Percentiles rank a stretch among this genome's conserved stretches.
Conservation (phyloP, 2,113 vertebrate genomes). For the Camelus bactrianus region DNA sequence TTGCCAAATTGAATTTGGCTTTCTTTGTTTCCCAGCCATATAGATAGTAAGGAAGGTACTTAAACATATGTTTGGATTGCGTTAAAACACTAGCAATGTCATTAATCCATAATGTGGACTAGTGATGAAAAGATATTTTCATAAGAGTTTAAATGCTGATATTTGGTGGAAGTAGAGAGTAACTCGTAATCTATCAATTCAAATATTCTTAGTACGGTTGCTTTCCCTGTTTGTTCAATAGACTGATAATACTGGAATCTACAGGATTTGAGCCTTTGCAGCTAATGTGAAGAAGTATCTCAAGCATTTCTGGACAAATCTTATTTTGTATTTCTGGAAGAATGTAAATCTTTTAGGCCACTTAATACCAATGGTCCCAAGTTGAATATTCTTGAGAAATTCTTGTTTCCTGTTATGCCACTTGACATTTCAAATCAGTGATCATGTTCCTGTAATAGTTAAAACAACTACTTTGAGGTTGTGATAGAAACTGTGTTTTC, state of each 20-base stretch:
- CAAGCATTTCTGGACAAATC: conserved; percentile 76
- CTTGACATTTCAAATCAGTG: conserved; percentile 59
- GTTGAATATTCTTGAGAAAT: conserved; percentile 62
- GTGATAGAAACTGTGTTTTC: conserved; percentile 55
- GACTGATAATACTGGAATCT: conserved; percentile 80
- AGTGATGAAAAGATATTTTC: conserved; percentile 80
- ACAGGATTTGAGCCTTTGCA: conserved; percentile 78
- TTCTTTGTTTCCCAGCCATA: conserved; percentile 13
- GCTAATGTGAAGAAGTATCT: conserved; percentile 80
- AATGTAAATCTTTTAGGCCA: conserved; percentile 73
- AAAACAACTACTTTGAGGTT: background rate
- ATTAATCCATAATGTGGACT: conserved; percentile 80
- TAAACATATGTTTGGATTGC: conserved; percentile 67
- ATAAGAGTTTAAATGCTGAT: conserved; percentile 80
- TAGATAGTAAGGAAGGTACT: conserved; percentile 56
- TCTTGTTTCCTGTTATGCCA: conserved; percentile 46
- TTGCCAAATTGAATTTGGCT: conserved; percentile 77
- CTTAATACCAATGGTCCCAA: conserved; percentile 47
- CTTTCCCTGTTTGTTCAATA: conserved; percentile 67
- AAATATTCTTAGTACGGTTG: conserved; percentile 62
- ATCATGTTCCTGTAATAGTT: background rate
- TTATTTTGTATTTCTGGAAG: conserved; percentile 79
- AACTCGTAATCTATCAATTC: conserved; percentile 51
- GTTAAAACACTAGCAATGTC: conserved; percentile 78
- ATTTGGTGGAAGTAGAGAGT: conserved; percentile 78